Evolutionary conservation across 1,140 invertebrate genomes (phyloP).

Genomic region (Cheumatopsyche charites): DNA sequence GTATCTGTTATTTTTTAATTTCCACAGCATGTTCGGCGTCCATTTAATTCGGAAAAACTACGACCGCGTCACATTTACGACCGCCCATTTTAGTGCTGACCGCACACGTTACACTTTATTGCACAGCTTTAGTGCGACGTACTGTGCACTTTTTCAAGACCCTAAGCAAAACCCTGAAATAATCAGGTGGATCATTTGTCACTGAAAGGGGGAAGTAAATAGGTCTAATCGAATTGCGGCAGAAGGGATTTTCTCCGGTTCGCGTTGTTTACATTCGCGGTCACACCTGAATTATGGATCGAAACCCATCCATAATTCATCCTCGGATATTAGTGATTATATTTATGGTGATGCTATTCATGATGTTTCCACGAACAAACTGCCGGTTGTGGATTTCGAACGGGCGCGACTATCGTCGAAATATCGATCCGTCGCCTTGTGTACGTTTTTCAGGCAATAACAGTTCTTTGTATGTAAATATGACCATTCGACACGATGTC

Average conservation of each 20-base stretch:
- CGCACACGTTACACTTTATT: conserved; percentile 22
- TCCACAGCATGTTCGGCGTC: too few species aligned
- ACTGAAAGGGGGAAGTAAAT: neutral
- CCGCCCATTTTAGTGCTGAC: conserved; percentile 19
- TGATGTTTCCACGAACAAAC: conserved; percentile 36
- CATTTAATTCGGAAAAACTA: conserved; percentile 23
- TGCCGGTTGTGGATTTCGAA: neutral
- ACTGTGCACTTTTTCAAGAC: conserved; percentile 7
- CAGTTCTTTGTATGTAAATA: too few species aligned
- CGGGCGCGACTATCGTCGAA: too few species aligned
- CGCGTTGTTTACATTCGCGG: conserved; percentile 29
- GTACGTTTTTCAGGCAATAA: too few species aligned
- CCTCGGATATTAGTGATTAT: conserved; percentile 35
- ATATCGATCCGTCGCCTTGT: too few species aligned
- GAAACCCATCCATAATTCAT: conserved; percentile 37
- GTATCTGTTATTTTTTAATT: too few species aligned
- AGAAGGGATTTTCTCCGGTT: neutral
- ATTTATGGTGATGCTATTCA: conserved; percentile 40
- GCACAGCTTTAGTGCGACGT: neutral
- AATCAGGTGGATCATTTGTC: neutral
- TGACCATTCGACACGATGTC: too few species aligned
- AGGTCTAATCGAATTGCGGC: neutral
- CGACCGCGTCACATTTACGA: conserved; percentile 3
- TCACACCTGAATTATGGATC: conserved; percentile 33
- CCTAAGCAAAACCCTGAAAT: neutral